Evolutionary conservation across 2,888 invertebrate genomes (phyloP), one percentile per base, ranked within the genome.

Genomic region (Harmothoe impar): DNA sequence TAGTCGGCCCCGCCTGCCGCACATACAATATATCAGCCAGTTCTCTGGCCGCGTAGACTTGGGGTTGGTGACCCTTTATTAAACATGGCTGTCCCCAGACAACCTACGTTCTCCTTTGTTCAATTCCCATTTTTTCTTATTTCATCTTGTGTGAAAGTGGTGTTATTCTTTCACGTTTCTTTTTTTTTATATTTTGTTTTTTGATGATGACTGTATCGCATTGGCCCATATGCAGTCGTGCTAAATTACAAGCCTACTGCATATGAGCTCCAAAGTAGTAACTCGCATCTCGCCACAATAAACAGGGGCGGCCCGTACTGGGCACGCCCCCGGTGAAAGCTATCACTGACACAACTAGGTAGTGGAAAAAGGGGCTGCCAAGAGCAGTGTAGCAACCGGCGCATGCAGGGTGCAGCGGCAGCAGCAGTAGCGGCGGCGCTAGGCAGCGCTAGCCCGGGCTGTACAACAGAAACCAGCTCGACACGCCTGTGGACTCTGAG

Each of bases 181-280:
- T 81, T 35, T 43, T 23, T 81, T 81, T 81, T 81, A 77, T 31
- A 7, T 81, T 81, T 43, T 43, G 20, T 81, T 35, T 81, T 77
- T 25, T 81, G 81, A 17, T 81, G 81, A 81, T n/a, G 62, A 62
- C 81, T 81, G 81, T 81, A 81, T 81, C 33, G 81, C 33, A 15
- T 86, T 7, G n/a, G 86, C 86, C 86, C 86, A 86, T 86, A 86
- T 86, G 86, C 86, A 86, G 86, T 29, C 3, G n/a, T 86, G 86
- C 86, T 54, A 56, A 86, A 12, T n/a, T 43, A 43, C 35, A n/a
- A 51, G 84, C 84, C 84, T 54, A 33, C 52, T 86, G 86, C 86
- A 86, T 86, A 86, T 86, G 86, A 86, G 86, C 86, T 86, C 86
- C 86, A 86, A 86, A 86, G 86, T 86, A 86, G 86, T 86, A 29